These are phyloP conservation scores for Solenopsis fugax DNA, from an alignment of 1,140 invertebrate species.

Conservation along the genomic window DNA sequence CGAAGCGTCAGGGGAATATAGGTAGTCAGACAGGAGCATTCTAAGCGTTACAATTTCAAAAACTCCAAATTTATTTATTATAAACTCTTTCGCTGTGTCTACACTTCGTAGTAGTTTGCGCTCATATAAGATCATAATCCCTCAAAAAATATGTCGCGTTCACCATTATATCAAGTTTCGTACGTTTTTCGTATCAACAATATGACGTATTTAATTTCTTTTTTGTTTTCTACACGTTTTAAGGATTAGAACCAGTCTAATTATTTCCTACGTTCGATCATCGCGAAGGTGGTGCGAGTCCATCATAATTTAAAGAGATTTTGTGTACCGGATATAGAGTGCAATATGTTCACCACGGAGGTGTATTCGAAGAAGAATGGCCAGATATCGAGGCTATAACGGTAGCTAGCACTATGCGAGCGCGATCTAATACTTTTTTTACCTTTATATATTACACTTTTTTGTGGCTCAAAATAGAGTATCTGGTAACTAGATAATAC, in stretches of 20 bases:
- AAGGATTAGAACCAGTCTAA: not conserved
- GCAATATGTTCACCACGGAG: not conserved
- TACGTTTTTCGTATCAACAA: not conserved
- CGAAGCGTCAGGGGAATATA: not conserved
- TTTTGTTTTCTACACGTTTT: not conserved
- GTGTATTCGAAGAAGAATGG: not conserved
- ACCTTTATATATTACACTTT: not conserved
- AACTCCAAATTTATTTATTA: constrained; percentile 25
- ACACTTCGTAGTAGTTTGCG: not conserved
- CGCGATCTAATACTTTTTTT: not conserved
- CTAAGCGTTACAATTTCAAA: constrained; percentile 16
- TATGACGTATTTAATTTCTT: not conserved
- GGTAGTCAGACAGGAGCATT: not conserved
- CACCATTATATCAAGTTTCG: constrained; percentile 19
- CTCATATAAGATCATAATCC: not conserved
- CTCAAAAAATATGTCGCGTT: constrained; percentile 8
- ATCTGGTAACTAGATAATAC: not conserved
- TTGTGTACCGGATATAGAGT: not conserved
- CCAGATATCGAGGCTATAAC: not conserved
- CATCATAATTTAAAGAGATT: not conserved
- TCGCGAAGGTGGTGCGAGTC: too few species aligned
- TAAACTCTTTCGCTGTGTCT: constrained; percentile 13
- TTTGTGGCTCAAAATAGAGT: not conserved
- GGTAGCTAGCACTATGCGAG: not conserved
- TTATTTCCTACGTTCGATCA: not conserved